Conservation (phyloP, 2,113 vertebrate species). For the Buteo buteo region DNA sequence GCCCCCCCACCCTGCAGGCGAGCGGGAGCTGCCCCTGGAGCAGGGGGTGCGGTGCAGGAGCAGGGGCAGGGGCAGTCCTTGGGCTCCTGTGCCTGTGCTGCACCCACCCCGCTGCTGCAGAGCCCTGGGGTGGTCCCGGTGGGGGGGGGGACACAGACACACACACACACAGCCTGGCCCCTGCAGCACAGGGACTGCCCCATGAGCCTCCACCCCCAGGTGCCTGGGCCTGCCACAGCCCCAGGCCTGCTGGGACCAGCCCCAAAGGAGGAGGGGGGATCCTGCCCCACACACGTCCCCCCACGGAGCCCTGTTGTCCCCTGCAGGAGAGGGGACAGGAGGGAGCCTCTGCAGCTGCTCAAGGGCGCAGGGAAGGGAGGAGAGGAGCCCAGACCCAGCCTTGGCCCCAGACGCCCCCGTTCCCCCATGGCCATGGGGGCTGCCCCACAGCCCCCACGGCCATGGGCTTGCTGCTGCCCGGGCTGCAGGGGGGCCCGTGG, state of each 20-base stretch:
- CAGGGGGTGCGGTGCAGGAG: not conserved
- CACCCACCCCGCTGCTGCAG: rapidly evolving
- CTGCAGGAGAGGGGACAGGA: not conserved
- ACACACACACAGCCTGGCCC: not conserved
- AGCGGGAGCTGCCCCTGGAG: not conserved
- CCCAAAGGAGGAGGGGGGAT: not conserved
- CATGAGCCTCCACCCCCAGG: not conserved
- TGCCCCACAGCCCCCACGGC: not conserved
- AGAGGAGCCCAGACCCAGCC: not conserved
- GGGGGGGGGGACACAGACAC: not conserved
- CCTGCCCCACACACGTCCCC: not conserved
- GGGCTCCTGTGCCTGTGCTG: not conserved
- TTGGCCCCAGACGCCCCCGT: not conserved
- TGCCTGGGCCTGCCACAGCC: no score
- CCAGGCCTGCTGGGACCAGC: not conserved
- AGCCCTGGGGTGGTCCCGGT: not conserved
- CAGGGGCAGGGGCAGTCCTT: no score
- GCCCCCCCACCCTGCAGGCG: not conserved
- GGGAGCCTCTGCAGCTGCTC: not conserved
- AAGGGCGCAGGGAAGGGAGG: not conserved
- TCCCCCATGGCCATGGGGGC: not conserved
- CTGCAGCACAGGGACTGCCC: not conserved
- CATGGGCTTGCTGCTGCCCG: not conserved
- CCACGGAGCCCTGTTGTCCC: not conserved
- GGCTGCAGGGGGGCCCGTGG: not conserved